Evolutionary conservation across 2,888 invertebrate species (phyloP).

Genomic region (Portevinia maculata): DNA sequence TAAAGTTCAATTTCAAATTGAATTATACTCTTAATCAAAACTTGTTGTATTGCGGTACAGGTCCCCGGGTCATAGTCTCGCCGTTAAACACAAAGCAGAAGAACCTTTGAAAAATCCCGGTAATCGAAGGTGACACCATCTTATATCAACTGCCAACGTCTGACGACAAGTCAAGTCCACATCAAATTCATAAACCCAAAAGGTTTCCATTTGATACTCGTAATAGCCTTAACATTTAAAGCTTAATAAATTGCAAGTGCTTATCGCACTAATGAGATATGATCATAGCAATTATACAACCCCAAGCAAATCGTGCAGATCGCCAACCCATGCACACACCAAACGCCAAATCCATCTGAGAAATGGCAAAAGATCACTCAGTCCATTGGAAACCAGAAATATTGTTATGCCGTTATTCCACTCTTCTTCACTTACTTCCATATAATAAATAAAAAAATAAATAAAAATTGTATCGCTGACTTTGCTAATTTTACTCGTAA

Average conservation of each 20-base stretch:
- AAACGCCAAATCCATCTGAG: constrained; percentile 3
- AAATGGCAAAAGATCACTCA: constrained; percentile 9
- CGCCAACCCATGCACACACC: not conserved
- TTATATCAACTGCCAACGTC: not conserved
- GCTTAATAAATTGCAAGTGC: constrained; percentile 2
- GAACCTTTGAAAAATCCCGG: too few relatives aligned
- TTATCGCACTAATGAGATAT: constrained; percentile 15
- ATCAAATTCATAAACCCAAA: constrained; percentile 14
- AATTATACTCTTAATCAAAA: too few relatives aligned
- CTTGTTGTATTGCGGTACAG: too few relatives aligned
- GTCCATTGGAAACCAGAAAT: constrained; percentile 18
- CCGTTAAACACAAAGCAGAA: too few relatives aligned
- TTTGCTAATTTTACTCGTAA: constrained; percentile 27
- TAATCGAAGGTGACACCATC: too few relatives aligned
- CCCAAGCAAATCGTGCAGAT: constrained; percentile 4
- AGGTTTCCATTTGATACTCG: constrained; percentile 12
- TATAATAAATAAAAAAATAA: too few relatives aligned
- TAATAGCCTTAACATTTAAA: constrained; percentile 20
- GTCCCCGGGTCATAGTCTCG: too few relatives aligned
- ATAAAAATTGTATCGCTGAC: not conserved
- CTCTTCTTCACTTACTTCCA: not conserved
- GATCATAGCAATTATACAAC: constrained; percentile 1
- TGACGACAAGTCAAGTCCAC: not conserved
- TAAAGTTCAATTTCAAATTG: too few relatives aligned
- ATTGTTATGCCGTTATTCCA: constrained; percentile 3